phyloP scores from a whole-genome alignment of 2,113 vertebrate genomes.

The Tychaedon coryphoeus region DNA sequence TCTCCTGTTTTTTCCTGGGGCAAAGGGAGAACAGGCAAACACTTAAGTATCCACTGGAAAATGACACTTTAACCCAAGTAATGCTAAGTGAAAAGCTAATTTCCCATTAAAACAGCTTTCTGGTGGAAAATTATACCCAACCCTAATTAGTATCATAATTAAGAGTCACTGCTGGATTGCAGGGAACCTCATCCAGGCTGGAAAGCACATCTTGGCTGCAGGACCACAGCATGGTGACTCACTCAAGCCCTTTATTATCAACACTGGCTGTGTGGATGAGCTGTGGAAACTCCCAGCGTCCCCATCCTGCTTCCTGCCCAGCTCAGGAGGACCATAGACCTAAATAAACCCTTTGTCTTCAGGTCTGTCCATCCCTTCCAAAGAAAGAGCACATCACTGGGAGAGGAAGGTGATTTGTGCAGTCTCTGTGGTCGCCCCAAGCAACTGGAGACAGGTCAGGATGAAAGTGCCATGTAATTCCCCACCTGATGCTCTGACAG shows the following conservation, averaged over 20 bases:
- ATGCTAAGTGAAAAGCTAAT: background rate
- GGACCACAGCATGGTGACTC: background rate
- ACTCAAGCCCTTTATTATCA: background rate
- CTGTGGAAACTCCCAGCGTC: rapidly evolving
- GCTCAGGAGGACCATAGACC: background rate
- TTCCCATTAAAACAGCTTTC: background rate
- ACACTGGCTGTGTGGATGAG: rapidly evolving
- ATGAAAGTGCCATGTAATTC: slow-evolving; percentile 13
- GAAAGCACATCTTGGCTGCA: background rate
- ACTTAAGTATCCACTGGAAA: background rate
- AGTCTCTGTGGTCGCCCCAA: background rate
- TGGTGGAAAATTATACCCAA: background rate
- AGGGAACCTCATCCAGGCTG: background rate
- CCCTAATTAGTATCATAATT: background rate
- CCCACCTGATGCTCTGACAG: slow-evolving; percentile 32
- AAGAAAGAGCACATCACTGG: rapidly evolving
- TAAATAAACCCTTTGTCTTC: background rate
- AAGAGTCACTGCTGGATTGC: background rate
- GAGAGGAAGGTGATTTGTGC: background rate
- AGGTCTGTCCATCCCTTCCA: background rate
- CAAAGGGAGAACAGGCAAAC: background rate
- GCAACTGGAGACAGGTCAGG: background rate
- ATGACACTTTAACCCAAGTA: background rate
- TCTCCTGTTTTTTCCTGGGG: background rate
- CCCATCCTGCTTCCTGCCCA: background rate